Evolutionary conservation across 2,888 invertebrate genomes (phyloP), one percentile per base, ranked within the genome.

Genomic region (Drosophila siamana): DNA sequence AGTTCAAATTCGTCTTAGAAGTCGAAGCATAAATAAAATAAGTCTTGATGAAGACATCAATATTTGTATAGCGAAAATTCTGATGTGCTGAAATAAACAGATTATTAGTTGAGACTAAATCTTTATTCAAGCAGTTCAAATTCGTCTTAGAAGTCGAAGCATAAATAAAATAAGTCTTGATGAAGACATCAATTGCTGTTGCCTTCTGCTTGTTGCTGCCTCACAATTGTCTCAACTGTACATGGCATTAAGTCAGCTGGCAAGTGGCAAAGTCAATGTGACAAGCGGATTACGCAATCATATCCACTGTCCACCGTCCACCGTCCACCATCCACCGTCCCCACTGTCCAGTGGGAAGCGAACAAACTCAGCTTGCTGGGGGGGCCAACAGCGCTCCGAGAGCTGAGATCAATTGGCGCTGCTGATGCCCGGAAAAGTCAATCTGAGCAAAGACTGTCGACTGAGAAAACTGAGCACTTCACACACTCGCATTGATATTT

Each of bases 211-310:
- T 9, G 28, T 9, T 28, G 15, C 1, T 52, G 26, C n/a, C 3
- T 24, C 8, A 13, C 28, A 41, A 41, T 41, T 54, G 28, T 6
- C 22, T 44, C 33, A 68, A 64, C 64, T 54, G 73, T 73, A 68
- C 71, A 62, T 54, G 52, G 30, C 57, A 69, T 65, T 71, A 57
- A 63, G 47, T 51, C 69, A 56, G 33, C 40, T 38, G 30, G 41
- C 30, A 44, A 57, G 52, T 44, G 47, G 56, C 48, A 52, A 59
- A 38, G 64, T 38, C 56, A 61, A 51, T 63, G 62, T 68, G 74
- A 76, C 62, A 56, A 76, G 70, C 76, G 76, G 79, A 79, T 82
- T 82, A 75, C 64, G 86, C 82, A 86, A 82, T 86, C 87, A 86
- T 62, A 74, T 74, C 40, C 56, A 60, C 57, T 44, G 51, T 26